These are phyloP conservation scores for Hormaphis cornu DNA, from an alignment of 1,140 invertebrate genomes.

Conservation along the genomic window DNA sequence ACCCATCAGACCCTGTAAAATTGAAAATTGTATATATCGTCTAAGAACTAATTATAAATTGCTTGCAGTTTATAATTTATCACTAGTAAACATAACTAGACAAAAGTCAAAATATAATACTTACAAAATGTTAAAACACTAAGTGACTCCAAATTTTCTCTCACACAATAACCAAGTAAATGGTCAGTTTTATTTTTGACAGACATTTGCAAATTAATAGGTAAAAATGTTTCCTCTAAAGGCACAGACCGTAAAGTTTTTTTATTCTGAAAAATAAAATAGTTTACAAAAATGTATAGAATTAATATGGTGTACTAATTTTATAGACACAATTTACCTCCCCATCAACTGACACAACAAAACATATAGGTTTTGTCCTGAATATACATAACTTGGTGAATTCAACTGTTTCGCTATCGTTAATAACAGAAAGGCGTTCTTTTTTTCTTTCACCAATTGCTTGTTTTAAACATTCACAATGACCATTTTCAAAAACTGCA, in stretches of 20 bases:
- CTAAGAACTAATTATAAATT: no score
- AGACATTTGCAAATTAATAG: constrained; percentile 19
- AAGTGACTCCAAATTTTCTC: constrained; percentile 7
- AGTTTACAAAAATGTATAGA: background rate
- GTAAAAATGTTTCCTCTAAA: constrained; percentile 1
- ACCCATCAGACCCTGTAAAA: constrained; percentile 4
- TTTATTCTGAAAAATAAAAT: constrained; percentile 2
- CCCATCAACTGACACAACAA: constrained; percentile 6
- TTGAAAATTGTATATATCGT: background rate
- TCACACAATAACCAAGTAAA: constrained; percentile 23
- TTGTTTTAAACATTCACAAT: constrained; percentile 22
- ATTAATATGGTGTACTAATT: background rate
- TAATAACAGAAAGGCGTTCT: background rate
- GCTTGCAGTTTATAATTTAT: no score
- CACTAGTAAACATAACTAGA: no score
- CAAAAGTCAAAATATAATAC: background rate
- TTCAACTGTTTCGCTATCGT: constrained; percentile 3
- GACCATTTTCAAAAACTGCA: constrained; percentile 23
- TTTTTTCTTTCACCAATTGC: constrained; percentile 18
- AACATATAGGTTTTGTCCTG: constrained; percentile 2
- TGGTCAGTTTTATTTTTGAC: background rate
- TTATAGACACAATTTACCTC: background rate
- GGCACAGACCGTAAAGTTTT: constrained; percentile 17
- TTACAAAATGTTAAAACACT: constrained; percentile 23
- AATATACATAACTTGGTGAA: constrained; percentile 21